Evolutionary conservation across 2,113 vertebrate species (phyloP).

Genomic region (Pithys albifrons): DNA sequence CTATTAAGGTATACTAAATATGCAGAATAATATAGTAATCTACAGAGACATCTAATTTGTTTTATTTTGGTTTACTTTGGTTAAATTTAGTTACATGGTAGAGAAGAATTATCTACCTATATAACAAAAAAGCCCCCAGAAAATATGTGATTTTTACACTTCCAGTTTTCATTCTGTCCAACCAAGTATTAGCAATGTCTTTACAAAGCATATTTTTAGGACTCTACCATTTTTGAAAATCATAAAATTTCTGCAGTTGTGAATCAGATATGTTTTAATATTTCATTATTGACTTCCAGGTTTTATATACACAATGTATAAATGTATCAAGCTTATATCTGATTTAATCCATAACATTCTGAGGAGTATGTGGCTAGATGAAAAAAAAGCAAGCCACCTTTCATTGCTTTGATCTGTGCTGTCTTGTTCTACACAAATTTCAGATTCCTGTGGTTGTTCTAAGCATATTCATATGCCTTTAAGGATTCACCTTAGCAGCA

Average conservation of each 20-base stretch:
- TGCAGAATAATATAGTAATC: not conserved
- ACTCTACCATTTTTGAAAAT: not conserved
- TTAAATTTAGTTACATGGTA: not conserved
- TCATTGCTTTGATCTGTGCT: not conserved
- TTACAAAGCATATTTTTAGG: not conserved
- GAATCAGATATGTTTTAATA: not conserved
- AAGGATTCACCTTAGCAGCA: not conserved
- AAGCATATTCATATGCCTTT: not conserved
- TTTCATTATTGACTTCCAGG: not conserved
- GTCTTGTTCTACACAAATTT: not conserved
- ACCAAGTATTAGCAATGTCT: not conserved
- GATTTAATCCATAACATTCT: not conserved
- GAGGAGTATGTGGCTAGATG: not conserved
- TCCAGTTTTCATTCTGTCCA: not conserved
- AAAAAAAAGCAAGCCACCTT: fast-evolving
- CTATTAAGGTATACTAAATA: not conserved
- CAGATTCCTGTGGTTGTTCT: not conserved
- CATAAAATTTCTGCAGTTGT: not conserved
- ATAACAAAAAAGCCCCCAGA: not conserved
- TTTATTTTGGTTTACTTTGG: not conserved
- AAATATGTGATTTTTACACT: not conserved
- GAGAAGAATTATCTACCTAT: not conserved
- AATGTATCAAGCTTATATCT: not conserved
- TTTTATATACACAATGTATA: not conserved
- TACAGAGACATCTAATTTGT: not conserved